Evolutionary conservation across 2,113 vertebrate genomes (phyloP), one percentile per base, ranked within the genome.

Genomic region (Phycodurus eques): DNA sequence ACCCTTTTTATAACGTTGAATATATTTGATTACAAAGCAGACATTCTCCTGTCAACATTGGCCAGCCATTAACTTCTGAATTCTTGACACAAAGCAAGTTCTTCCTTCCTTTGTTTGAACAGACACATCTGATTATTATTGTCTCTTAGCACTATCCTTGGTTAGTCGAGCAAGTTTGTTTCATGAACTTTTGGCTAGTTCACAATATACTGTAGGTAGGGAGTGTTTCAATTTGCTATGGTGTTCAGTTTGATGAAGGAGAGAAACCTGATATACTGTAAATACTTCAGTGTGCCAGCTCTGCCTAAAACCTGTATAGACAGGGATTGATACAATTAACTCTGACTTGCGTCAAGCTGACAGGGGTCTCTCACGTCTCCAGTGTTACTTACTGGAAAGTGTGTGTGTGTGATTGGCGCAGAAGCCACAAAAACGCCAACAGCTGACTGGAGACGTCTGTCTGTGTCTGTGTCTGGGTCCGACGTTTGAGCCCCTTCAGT

Each of bases 391-490:
- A 11, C 33, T 14, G 56, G 20, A 22, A 42, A 27, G 20, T n/a
- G 70, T 53, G 7, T 22, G n/a, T 2, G 71, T 22, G 72, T 46
- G 5, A 15, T 51, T 49, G 69, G 73, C 15, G 35, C 27, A 63
- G 81, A 82, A 75, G 70, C 75, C 42, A 33, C 65, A 78, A 79
- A 83, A 81, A 39, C 22, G 61, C 78, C 85, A 81, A 75, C 88
- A 88, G 88, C 84, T 88, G 87, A 85, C 86, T 83, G 60, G 22
- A 81, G 78, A 49, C 80, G 75, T 83, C 82, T 83, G 79, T 83
- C 82, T 53, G 61, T 83, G 79, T 83, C 82, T 53, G 61, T 73
- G 83, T 77, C 65, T 68, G 46, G 8, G 73, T 51, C 80, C 72
- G 44, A 64, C 27, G 74, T 68, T 71, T 78, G 70, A 79, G 57